Percentiles rank a stretch among this genome's conserved stretches.
These are phyloP conservation scores for Silurus glanis DNA, from an alignment of 2,113 vertebrate species.

Conservation along the genomic window DNA sequence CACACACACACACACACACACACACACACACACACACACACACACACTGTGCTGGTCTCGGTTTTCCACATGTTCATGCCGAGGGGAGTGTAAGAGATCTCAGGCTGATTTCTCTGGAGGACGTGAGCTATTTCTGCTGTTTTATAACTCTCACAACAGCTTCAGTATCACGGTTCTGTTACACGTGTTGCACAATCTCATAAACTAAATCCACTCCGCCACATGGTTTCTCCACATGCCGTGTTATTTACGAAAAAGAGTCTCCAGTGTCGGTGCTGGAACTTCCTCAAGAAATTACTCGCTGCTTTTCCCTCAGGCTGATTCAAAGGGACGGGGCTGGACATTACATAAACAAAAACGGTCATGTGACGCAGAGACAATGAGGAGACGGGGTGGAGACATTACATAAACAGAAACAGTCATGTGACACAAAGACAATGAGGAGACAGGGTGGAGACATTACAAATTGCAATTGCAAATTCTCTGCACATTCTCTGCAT, in stretches of 20 bases:
- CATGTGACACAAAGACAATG: no score
- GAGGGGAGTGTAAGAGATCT: slow-evolving; percentile 4
- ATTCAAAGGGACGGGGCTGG: no score
- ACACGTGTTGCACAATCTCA: neutral
- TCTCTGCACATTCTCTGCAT: no score
- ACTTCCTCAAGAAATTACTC: no score
- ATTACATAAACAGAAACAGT: no score
- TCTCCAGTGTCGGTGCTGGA: neutral
- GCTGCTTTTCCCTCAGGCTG: no score
- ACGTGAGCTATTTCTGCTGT: neutral
- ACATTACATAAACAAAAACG: no score
- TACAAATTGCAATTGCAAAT: no score
- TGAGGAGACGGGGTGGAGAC: no score
- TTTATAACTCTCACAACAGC: neutral
- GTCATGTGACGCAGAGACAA: no score
- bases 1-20: slow-evolving; percentile 9
- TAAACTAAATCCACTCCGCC: neutral
- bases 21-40: slow-evolving; percentile 10
- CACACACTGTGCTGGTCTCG: neutral
- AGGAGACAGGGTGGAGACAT: no score
- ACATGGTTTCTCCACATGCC: neutral
- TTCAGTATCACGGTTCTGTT: neutral
- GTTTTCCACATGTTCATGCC: slow-evolving; percentile 6
- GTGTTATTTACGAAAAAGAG: neutral
- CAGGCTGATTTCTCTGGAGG: neutral